Conservation (phyloP, 2,113 vertebrate species). For the Hydrolagus affinis region DNA sequence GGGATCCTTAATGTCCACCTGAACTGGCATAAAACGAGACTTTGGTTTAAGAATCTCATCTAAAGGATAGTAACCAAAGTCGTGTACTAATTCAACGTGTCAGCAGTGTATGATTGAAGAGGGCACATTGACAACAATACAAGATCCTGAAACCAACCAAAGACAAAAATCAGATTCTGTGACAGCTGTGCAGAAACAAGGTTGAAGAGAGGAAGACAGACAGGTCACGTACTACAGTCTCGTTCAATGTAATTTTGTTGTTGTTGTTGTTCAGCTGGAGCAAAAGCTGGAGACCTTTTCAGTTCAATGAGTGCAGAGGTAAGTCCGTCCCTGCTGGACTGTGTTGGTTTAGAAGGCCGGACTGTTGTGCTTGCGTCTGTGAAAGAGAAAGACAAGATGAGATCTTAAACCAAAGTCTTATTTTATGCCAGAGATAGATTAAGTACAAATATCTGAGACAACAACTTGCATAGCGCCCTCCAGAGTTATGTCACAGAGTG, state of each 20-base stretch:
- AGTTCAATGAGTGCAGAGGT: neutral
- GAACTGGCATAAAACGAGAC: no score
- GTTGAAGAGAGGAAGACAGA: no score
- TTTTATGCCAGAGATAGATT: neutral
- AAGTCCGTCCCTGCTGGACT: neutral
- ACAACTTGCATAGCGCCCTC: neutral
- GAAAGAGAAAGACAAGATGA: neutral
- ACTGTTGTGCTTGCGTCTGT: neutral
- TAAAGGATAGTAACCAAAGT: no score
- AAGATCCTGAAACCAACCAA: neutral
- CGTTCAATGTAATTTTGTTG: no score
- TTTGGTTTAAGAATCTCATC: no score
- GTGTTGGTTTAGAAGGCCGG: neutral
- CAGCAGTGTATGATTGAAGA: no score
- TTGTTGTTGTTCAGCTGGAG: neutral
- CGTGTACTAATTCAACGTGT: no score
- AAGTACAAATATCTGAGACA: neutral
- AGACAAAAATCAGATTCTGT: neutral
- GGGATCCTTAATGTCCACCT: no score
- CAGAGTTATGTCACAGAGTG: neutral
- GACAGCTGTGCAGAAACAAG: no score
- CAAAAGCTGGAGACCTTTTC: neutral
- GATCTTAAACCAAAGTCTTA: neutral
- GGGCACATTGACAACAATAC: neutral
- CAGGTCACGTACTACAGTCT: no score